Conservation (phyloP, 2,888 invertebrate species). For the Rotaria sp. region DNA sequence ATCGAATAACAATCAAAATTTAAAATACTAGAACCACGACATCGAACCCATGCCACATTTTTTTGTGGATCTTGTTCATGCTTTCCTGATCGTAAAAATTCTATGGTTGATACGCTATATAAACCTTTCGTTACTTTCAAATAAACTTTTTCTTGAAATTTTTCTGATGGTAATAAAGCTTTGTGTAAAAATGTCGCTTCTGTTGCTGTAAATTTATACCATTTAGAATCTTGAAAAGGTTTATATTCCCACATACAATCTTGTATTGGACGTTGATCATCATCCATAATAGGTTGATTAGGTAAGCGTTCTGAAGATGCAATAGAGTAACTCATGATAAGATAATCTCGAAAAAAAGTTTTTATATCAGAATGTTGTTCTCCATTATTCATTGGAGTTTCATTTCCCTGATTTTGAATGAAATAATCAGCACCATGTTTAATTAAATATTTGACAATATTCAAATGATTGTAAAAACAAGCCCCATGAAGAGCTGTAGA, state of each 20-base stretch:
- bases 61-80: not conserved
- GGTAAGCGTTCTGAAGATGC: not conserved
- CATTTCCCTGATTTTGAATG: not conserved
- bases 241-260: slow-evolving; percentile 18
- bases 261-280: not conserved
- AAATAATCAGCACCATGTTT: not conserved
- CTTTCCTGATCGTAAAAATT: not conserved
- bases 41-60: slow-evolving; percentile 5
- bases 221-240: not conserved
- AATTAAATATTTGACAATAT: not conserved
- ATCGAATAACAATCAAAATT: slow-evolving; percentile 14
- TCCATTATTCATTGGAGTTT: not conserved
- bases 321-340: not conserved
- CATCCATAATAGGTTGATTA: not conserved
- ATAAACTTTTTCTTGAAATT: not conserved
- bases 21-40: not conserved
- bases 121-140: not conserved
- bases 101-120: not conserved
- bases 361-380: not conserved
- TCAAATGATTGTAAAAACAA: not conserved
- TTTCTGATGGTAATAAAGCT: not conserved
- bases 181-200: not conserved
- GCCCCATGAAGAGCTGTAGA: not conserved
- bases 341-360: not conserved
- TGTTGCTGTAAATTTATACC: not conserved